phyloP scores from a whole-genome alignment of 2,797 vertebrate species.

The Pelochelys cantorii region DNA sequence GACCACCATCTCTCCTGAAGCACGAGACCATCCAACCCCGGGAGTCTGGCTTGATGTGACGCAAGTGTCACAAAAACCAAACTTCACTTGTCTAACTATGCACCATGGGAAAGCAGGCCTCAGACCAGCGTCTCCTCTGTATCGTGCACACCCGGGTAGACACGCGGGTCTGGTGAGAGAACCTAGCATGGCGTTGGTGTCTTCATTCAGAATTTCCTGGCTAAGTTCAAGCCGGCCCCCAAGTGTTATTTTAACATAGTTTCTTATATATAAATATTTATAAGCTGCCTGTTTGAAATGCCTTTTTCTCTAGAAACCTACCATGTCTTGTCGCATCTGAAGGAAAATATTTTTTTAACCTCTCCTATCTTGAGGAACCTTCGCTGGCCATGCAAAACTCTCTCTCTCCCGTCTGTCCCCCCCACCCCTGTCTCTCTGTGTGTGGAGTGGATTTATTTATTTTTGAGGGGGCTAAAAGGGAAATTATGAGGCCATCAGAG shows the following conservation, averaged over 20 bases:
- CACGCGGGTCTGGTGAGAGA: rapidly evolving
- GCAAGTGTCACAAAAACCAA: neutral
- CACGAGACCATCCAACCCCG: neutral
- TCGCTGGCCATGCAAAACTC: neutral
- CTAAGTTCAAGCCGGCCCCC: neutral
- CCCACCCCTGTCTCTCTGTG: neutral
- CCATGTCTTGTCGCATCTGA: neutral
- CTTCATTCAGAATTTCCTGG: neutral
- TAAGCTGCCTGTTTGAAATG: conserved; percentile 14
- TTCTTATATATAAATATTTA: neutral
- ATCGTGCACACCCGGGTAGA: neutral
- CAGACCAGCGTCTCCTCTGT: neutral
- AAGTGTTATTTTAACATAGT: conserved; percentile 14
- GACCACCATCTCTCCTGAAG: neutral
- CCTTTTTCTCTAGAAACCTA: neutral
- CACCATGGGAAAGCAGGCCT: neutral
- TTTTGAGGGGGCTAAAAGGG: conserved; percentile 22
- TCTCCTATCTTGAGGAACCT: conserved; percentile 9
- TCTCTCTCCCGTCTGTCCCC: neutral
- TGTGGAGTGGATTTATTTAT: conserved; percentile 43
- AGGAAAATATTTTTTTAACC: conserved; percentile 32
- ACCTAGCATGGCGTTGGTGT: neutral
- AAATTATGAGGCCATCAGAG: conserved; percentile 39
- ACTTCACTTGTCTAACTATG: neutral
- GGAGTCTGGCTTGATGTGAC: neutral